Percentiles rank a stretch among this genome's conserved stretches.
phyloP scores from a whole-genome alignment of 2,113 vertebrate genomes.

The Sakesphorus luctuosus region DNA sequence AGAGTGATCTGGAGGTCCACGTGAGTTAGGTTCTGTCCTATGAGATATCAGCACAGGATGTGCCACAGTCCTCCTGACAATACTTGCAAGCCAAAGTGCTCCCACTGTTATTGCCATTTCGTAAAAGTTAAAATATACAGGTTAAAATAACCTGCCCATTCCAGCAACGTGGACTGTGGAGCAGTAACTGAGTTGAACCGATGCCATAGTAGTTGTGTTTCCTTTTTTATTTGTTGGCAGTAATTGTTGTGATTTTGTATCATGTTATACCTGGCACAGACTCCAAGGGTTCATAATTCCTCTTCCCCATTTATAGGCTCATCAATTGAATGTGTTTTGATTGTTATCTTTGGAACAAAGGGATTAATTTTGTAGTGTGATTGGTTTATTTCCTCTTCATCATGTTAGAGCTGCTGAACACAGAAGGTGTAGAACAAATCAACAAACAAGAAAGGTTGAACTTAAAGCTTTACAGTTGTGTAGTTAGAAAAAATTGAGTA shows the following conservation, averaged over 20 bases:
- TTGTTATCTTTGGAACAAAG: conserved; percentile 12
- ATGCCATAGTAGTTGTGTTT: background rate
- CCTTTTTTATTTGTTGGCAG: background rate
- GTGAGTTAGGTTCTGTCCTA: background rate
- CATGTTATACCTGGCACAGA: background rate
- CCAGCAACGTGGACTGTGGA: background rate
- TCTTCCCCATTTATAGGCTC: background rate
- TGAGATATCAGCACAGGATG: no score
- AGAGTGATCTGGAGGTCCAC: background rate
- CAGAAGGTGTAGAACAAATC: background rate
- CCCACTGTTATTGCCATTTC: background rate
- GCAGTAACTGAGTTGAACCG: background rate
- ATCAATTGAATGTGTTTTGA: background rate
- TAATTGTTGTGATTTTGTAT: background rate
- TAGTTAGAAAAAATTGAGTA: background rate
- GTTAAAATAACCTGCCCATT: background rate
- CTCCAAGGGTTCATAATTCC: background rate
- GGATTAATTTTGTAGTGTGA: background rate
- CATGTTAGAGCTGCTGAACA: background rate
- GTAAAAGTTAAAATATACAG: background rate
- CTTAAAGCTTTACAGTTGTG: background rate
- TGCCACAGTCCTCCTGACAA: background rate
- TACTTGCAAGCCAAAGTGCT: background rate
- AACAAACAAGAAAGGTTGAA: background rate
- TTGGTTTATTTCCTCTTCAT: conserved; percentile 5